Conservation (phyloP, 1,140 invertebrate genomes). For the Drosophila yakuba region DNA sequence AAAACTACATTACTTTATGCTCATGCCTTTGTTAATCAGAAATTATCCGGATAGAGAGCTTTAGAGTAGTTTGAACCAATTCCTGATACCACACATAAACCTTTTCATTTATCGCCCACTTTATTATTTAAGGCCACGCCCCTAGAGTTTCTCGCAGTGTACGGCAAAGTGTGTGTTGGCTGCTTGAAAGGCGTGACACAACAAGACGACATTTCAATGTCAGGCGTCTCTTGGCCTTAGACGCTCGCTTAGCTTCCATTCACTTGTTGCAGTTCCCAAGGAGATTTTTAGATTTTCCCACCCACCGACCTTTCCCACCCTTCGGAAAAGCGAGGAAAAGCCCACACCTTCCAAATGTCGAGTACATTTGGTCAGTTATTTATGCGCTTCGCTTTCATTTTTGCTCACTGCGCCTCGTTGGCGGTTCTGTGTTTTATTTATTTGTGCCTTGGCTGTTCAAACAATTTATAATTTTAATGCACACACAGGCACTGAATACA, state of each 20-base stretch:
- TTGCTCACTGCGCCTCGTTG: constrained; percentile 11
- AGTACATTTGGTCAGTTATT: constrained; percentile 69
- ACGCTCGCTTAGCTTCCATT: constrained; percentile 73
- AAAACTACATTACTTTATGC: too few species aligned
- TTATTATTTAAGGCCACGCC: too few species aligned
- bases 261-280: constrained; percentile 71
- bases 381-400: constrained; percentile 60
- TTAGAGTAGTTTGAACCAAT: too few species aligned
- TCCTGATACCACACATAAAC: too few species aligned
- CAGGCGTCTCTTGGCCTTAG: constrained; percentile 58
- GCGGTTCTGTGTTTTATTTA: constrained; percentile 56
- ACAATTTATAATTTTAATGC: constrained; percentile 80
- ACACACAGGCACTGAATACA: constrained; percentile 48
- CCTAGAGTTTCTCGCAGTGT: not conserved
- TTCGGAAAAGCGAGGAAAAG: constrained; percentile 8
- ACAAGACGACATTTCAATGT: constrained; percentile 68
- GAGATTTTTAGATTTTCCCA: constrained; percentile 11
- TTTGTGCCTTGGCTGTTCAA: constrained; percentile 63
- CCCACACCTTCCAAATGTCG: constrained; percentile 47
- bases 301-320: not conserved
- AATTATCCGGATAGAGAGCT: too few species aligned
- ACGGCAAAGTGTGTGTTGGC: not conserved
- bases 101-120: too few species aligned
- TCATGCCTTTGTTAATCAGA: too few species aligned
- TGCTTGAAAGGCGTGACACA: constrained; percentile 59